Base-by-base conservation (phyloP, 2,113 vertebrate genomes). In the Phocoena sinus region DNA sequence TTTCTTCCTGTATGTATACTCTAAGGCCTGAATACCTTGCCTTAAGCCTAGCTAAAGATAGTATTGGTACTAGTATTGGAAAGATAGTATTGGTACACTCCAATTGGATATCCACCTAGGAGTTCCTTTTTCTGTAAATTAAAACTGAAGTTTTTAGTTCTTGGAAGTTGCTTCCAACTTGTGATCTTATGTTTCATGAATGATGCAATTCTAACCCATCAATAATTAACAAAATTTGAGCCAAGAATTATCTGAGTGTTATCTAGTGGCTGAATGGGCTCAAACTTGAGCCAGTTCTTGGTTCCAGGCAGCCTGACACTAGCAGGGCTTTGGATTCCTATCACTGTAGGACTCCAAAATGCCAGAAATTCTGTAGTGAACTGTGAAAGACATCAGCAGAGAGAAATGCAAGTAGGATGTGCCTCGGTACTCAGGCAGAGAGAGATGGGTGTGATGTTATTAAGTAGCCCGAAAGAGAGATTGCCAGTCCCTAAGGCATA, bases 101-200 rank as follows among this genome's bases (percentile, higher is more conserved):
- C 41, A 13, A 1, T 36, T 44, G 25, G 50, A 31, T 23, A 33
- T 53, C 60, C 12, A 7, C 60, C 41, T 23, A 26, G 11, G 58
- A 23, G 8, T 47, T 60, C 26, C 26, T 67, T n/a, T 44, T 73
- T 76, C 62, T 88, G 7, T 53, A 17, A 38, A 36, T 71, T 65
- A 50, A 17, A 91, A 8, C 94, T 96, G 76, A 97, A 86, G 68
- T 96, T 86, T 77, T 67, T 0, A 1, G 81, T 88, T 94, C 89
- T 81, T 85, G 83, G 88, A 79, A 65, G 58, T 83, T 8, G 0
- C 87, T 97, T 70, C 58, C 62, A 26, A 60, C 47, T 38, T 86
- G 26, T 36, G 13, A 62, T n/a, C 56, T 85, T 70, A n/a, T 80
- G 47, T 94, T 86, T 83, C 3, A 0, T 71, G 82, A 97, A 50